Evolutionary conservation across 2,888 invertebrate species (phyloP), one percentile per base, ranked within the genome.

Genomic region (Apamea anceps): DNA sequence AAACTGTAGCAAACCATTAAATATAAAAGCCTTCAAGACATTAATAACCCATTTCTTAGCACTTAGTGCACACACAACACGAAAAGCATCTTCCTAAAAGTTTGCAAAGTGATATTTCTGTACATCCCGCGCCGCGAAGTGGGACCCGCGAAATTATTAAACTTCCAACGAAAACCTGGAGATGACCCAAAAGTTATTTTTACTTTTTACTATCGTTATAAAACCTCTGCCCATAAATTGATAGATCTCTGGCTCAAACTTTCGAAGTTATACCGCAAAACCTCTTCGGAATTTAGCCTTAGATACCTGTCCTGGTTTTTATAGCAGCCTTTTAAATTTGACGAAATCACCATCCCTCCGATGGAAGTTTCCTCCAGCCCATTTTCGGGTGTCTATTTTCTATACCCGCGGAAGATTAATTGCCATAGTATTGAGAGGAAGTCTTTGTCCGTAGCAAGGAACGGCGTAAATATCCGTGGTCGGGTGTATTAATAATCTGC

Each of bases 171-270:
- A 89, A 91, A 91, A 90, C 82, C 73, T 81, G 60, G 82, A 85
- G 85, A 88, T 90, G 91, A 88, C 92, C 92, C 85, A 85, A 91
- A 93, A 92, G 87, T 93, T 92, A 71, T 90, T 90, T 91, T 91
- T 92, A 92, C 73, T 91, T 90, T 91, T 92, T 92, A 92, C 92
- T 92, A 91, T 90, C 79, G 83, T 85, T 80, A 90, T 92, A 92
- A 93, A 93, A 91, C 89, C 89, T 89, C 79, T 68, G 83, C 77
- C 75, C 88, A 91, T 93, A 93, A 92, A 93, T 93, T 93, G 92
- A 93, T 93, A 93, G 92, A 89, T 90, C 87, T 86, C 80, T 48
- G 79, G 77, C 79, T 75, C 54, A 83, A 87, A 89, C 80, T 88
- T 89, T 82, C 71, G 62, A 81, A 84, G 84, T 87, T 77, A 79